These are phyloP conservation scores for Blastobasis adustella DNA, from an alignment of 2,888 invertebrate species.

Conservation along the genomic window DNA sequence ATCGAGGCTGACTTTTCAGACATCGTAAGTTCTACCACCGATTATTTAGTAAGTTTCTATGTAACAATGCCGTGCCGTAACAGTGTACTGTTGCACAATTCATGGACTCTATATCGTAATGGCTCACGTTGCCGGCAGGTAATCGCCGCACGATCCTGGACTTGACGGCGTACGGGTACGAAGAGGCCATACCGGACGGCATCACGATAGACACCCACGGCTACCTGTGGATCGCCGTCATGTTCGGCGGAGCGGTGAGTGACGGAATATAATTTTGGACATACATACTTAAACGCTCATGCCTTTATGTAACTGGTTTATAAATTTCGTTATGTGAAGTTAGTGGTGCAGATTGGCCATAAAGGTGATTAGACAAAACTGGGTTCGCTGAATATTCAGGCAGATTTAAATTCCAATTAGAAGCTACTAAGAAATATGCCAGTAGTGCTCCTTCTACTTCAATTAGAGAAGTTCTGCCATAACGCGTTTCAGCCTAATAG, in stretches of 20 bases:
- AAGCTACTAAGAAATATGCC: too few species aligned
- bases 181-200: slow-evolving; percentile 76
- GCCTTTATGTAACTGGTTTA: too few species aligned
- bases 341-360: too few species aligned
- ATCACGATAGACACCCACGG: slow-evolving; percentile 86
- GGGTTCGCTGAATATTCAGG: too few species aligned
- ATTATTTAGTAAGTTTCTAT: background rate
- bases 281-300: background rate
- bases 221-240: slow-evolving; percentile 83
- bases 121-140: slow-evolving; percentile 22
- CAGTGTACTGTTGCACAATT: background rate
- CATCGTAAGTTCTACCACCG: too few species aligned
- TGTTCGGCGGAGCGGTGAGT: slow-evolving; percentile 77
- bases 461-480: too few species aligned
- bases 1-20: too few species aligned
- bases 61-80: background rate
- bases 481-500: too few species aligned
- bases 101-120: background rate
- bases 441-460: too few species aligned
- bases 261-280: background rate
- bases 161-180: slow-evolving; percentile 38
- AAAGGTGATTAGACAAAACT: too few species aligned
- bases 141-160: slow-evolving; percentile 48
- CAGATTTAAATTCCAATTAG: too few species aligned
- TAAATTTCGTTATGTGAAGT: too few species aligned